A percentile compares a stretch with the other conserved stretches of the same genome.
Conservation (phyloP, 2,797 vertebrate genomes). For the Lindbergichthys nudifrons region DNA sequence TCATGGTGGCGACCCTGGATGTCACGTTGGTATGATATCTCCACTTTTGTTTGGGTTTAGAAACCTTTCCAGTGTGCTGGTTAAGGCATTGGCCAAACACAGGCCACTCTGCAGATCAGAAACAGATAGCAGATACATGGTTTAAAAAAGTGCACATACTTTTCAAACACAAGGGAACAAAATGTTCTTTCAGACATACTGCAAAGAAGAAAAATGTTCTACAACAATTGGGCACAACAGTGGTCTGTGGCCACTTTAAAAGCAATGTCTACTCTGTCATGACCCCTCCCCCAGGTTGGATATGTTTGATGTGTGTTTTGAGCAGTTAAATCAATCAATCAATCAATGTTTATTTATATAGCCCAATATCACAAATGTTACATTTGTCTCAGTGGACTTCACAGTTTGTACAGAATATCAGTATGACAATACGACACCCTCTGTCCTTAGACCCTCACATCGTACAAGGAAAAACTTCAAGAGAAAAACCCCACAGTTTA, state of each 20-base stretch:
- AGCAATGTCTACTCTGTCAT: not conserved
- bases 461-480: no score
- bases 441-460: no score
- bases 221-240: not conserved
- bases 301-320: constrained; percentile 23
- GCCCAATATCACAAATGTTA: no score
- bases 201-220: constrained; percentile 29
- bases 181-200: constrained; percentile 55
- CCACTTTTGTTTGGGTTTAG: constrained; percentile 71
- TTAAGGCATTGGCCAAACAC: constrained; percentile 59
- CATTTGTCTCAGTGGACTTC: no score
- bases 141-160: constrained; percentile 31
- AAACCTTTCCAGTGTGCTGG: constrained; percentile 56
- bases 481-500: no score
- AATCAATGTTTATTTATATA: no score
- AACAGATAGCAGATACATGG: constrained; percentile 57
- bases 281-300: not conserved
- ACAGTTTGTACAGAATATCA: no score
- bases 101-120: constrained; percentile 53
- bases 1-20: constrained; percentile 57
- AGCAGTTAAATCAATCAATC: no score
- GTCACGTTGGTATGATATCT: constrained; percentile 71
- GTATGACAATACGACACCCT: no score
- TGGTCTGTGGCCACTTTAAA: constrained; percentile 21
- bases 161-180: constrained; percentile 54